Evolutionary conservation across 2,888 invertebrate genomes (phyloP).

Genomic region (Tetranychus truncatus): DNA sequence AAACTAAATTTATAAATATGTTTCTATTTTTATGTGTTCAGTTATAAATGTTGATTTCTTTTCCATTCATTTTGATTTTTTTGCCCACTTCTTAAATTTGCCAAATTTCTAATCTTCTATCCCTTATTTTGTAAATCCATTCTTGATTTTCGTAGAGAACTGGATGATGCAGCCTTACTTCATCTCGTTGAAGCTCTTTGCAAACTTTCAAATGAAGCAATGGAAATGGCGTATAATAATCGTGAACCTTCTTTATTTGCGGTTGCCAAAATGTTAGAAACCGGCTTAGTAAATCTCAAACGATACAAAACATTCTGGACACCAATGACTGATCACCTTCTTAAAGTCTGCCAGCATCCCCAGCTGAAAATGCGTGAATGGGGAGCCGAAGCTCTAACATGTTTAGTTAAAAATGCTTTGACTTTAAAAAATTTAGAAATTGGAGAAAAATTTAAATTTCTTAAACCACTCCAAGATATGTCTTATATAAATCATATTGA

Average conservation of each 20-base stretch:
- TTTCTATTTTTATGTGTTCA: neutral
- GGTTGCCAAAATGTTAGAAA: slow-evolving; percentile 93
- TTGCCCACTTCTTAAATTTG: neutral
- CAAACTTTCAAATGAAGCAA: slow-evolving; percentile 84
- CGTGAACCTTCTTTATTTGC: slow-evolving; percentile 49
- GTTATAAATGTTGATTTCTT: neutral
- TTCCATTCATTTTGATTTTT: slow-evolving; percentile 5
- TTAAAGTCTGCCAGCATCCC: slow-evolving; percentile 81
- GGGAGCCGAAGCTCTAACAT: slow-evolving; percentile 91
- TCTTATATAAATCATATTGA: slow-evolving; percentile 76
- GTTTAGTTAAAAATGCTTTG: slow-evolving; percentile 40
- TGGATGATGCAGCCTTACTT: slow-evolving; percentile 83
- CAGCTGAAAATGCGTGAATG: slow-evolving; percentile 87
- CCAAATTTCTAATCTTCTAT: slow-evolving; percentile 11
- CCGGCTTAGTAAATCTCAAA: slow-evolving; percentile 77
- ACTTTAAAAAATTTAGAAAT: slow-evolving; percentile 5
- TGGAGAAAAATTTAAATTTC: slow-evolving; percentile 44
- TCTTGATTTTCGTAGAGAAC: slow-evolving; percentile 31
- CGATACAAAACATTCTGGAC: slow-evolving; percentile 86
- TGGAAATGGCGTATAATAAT: slow-evolving; percentile 88
- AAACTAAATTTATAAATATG: slow-evolving; percentile 5
- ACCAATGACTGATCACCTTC: slow-evolving; percentile 79
- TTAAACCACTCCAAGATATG: slow-evolving; percentile 76
- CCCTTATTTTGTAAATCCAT: slow-evolving; percentile 31
- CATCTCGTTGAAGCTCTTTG: slow-evolving; percentile 90